Evolutionary conservation across 2,888 invertebrate genomes (phyloP).

Genomic region (Diaperis boleti): DNA sequence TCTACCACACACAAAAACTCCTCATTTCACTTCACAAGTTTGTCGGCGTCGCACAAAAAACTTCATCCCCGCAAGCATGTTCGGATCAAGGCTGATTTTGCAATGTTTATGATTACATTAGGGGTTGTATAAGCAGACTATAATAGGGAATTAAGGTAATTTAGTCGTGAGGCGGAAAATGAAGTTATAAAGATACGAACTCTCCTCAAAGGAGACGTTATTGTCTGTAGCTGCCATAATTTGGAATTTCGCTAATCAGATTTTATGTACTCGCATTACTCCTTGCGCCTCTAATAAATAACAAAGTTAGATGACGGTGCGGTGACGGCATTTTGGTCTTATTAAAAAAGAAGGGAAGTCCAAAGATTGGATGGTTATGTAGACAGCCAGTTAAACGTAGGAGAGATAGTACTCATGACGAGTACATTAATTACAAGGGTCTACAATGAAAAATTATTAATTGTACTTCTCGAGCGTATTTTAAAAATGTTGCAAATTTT

Average conservation of each 20-base stretch:
- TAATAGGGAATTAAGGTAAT: slow-evolving; percentile 62
- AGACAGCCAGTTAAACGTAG: too few species aligned
- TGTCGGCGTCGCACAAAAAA: background rate
- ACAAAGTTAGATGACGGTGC: slow-evolving; percentile 8
- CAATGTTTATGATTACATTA: slow-evolving; percentile 63
- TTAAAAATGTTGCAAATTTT: too few species aligned
- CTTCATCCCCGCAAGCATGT: background rate
- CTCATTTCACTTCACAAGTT: background rate
- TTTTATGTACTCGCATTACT: slow-evolving; percentile 48
- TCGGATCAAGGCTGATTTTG: slow-evolving; percentile 46
- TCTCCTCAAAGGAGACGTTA: slow-evolving; percentile 55
- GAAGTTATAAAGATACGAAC: slow-evolving; percentile 62
- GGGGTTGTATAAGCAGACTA: slow-evolving; percentile 59
- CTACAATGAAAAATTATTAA: too few species aligned
- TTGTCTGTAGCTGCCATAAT: slow-evolving; percentile 62
- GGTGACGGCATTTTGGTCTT: background rate
- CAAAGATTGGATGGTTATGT: too few species aligned
- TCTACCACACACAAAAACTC: too few species aligned
- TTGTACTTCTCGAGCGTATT: too few species aligned
- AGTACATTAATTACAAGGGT: too few species aligned
- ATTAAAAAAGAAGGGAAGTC: too few species aligned
- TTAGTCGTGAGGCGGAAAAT: slow-evolving; percentile 61
- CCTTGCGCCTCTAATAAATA: slow-evolving; percentile 22
- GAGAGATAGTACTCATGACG: too few species aligned
- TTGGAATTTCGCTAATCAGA: slow-evolving; percentile 60